These are phyloP conservation scores for Loris lydekkerianus DNA, from an alignment of 2,797 vertebrate species.

Conservation along the genomic window DNA sequence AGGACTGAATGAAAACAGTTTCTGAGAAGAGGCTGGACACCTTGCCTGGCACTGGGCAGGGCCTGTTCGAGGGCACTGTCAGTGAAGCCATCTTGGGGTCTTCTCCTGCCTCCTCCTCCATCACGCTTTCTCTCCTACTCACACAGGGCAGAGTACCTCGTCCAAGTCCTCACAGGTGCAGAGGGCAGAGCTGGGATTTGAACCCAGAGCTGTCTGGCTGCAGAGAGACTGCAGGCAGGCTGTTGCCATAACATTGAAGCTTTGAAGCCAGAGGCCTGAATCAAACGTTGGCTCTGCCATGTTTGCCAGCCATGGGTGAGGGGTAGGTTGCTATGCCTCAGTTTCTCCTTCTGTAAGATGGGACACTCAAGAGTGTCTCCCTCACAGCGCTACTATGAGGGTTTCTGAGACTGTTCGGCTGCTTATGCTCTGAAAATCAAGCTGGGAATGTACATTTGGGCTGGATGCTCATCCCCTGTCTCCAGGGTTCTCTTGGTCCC, in stretches of 20 bases:
- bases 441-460: not conserved
- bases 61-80: not conserved
- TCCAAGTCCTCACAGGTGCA: not conserved
- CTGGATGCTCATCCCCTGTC: no score
- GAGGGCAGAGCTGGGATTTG: not conserved
- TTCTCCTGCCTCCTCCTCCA: rapidly evolving
- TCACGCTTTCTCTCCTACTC: not conserved
- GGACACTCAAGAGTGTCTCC: not conserved
- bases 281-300: no score
- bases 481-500: not conserved
- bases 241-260: not conserved
- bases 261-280: not conserved
- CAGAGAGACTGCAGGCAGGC: not conserved
- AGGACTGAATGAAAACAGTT: not conserved
- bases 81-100: not conserved
- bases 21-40: not conserved
- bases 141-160: not conserved
- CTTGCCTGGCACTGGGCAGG: not conserved
- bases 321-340: not conserved
- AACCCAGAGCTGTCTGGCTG: not conserved
- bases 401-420: not conserved
- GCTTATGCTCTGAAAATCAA: not conserved
- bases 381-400: not conserved
- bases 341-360: not conserved
- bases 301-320: not conserved